These are phyloP conservation scores for Premnoplex brunnescens DNA, from an alignment of 2,797 vertebrate species.

Conservation along the genomic window DNA sequence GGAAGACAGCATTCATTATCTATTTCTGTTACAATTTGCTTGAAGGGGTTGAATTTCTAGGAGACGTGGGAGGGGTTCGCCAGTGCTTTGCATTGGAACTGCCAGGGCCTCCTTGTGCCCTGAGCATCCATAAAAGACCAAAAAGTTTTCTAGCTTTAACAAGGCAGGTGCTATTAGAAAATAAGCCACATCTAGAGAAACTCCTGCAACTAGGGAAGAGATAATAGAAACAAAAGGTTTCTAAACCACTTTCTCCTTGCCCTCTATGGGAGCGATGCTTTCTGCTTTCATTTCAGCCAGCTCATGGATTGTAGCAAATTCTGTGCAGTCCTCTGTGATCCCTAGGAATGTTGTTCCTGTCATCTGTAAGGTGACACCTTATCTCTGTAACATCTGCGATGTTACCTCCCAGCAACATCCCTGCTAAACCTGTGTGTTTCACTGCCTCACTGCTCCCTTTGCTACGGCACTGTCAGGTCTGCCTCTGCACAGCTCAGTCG, in stretches of 20 bases:
- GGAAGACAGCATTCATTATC: background rate
- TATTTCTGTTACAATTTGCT: background rate
- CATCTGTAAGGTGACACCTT: background rate
- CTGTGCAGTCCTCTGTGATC: background rate
- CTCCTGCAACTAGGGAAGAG: background rate
- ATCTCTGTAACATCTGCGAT: background rate
- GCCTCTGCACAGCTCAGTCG: rapidly evolving
- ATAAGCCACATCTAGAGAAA: background rate
- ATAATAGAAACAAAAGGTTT: background rate
- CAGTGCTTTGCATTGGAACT: background rate
- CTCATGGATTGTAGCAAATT: background rate
- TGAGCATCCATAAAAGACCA: background rate
- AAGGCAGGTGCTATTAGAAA: background rate
- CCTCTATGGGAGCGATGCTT: background rate
- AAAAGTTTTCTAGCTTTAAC: background rate
- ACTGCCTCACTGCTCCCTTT: background rate
- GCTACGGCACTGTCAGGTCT: background rate
- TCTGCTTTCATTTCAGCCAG: background rate
- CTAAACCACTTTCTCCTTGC: background rate
- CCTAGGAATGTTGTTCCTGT: background rate
- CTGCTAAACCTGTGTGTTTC: background rate
- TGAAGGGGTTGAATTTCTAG: background rate
- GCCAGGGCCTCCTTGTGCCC: background rate
- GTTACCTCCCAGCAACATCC: background rate
- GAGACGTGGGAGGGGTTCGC: background rate